phyloP scores from a whole-genome alignment of 1,140 invertebrate species.

The Drosophila ogumai region DNA sequence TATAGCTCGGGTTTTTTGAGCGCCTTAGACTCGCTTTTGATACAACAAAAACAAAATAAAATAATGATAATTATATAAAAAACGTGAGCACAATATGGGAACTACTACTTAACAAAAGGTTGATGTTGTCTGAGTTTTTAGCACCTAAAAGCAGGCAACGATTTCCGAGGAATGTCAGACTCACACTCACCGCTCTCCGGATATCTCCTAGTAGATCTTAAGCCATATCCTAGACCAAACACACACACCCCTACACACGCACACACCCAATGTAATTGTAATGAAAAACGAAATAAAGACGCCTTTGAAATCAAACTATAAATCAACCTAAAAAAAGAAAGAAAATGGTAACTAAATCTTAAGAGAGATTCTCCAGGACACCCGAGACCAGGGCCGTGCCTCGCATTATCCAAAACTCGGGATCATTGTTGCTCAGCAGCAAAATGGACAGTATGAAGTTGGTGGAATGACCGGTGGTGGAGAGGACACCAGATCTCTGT shows the following conservation, averaged over 20 bases:
- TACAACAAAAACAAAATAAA: background rate
- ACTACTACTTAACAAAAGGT: constrained; percentile 6
- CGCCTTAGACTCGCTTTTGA: constrained; percentile 14
- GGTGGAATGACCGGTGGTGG: constrained; percentile 95
- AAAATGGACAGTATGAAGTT: constrained; percentile 94
- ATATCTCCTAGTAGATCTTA: constrained; percentile 12
- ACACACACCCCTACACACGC: constrained; percentile 15
- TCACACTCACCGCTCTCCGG: background rate
- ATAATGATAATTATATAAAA: background rate
- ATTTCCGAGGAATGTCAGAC: background rate
- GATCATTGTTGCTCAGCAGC: constrained; percentile 87
- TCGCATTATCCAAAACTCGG: constrained; percentile 94
- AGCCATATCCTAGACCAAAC: constrained; percentile 1
- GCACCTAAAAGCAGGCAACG: background rate
- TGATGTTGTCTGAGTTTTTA: background rate
- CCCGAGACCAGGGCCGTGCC: constrained; percentile 93
- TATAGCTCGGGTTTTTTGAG: constrained; percentile 29
- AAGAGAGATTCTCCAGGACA: constrained; percentile 87
- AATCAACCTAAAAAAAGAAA: background rate
- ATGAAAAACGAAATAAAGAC: constrained; percentile 70
- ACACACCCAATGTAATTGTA: constrained; percentile 17
- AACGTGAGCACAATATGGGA: constrained; percentile 14
- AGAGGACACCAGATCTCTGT: constrained; percentile 92
- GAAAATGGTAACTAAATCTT: background rate
- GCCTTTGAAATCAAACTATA: constrained; percentile 15